Evolutionary conservation across 2,888 invertebrate genomes (phyloP).

Genomic region (Pyrrhosoma nymphula): DNA sequence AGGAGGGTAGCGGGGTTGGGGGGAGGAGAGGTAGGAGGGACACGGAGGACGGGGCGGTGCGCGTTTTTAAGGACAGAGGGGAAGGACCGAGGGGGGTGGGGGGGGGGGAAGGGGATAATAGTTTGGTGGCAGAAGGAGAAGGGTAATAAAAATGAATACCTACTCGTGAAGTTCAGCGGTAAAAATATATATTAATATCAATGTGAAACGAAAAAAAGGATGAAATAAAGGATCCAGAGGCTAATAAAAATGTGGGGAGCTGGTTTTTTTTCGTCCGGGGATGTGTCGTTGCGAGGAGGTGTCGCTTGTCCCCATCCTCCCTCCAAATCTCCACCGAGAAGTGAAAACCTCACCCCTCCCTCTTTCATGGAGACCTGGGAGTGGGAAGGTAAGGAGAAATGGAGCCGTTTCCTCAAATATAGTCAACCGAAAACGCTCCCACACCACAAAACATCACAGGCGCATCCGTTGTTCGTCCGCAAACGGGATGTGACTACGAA

Average conservation of each 20-base stretch:
- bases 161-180: slow-evolving; percentile 36
- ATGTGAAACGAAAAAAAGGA: neutral
- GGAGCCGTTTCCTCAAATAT: neutral
- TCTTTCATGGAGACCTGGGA: neutral
- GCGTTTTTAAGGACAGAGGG: neutral
- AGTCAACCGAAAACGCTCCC: too few relatives aligned
- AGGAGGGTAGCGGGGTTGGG: neutral
- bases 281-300: neutral
- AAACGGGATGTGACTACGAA: too few relatives aligned
- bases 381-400: neutral
- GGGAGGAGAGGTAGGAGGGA: neutral
- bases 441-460: too few relatives aligned
- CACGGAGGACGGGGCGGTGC: neutral
- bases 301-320: neutral
- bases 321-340: neutral
- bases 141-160: slow-evolving; percentile 39
- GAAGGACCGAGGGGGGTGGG: neutral
- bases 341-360: neutral
- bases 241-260: neutral
- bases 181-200: slow-evolving; percentile 15
- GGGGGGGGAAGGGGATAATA: neutral
- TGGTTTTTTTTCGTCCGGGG: neutral
- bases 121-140: neutral
- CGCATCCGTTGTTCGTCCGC: too few relatives aligned
- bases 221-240: neutral